phyloP scores from a whole-genome alignment of 2,888 invertebrate species.

The Cabera pusaria region DNA sequence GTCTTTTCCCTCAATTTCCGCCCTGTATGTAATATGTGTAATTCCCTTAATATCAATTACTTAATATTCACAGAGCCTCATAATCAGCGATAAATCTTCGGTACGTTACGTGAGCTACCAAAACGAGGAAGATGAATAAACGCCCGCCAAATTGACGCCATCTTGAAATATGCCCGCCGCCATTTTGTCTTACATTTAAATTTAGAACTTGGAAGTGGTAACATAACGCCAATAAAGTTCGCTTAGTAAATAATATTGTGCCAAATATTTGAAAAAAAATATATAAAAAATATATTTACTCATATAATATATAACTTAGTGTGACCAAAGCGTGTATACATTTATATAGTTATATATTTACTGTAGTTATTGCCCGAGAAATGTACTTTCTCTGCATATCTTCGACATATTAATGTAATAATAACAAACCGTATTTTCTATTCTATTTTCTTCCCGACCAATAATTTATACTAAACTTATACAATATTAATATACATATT shows the following conservation, averaged over 20 bases:
- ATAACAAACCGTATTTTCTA: constrained; percentile 10
- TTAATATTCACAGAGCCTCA: constrained; percentile 87
- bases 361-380: constrained; percentile 53
- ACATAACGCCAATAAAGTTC: constrained; percentile 32
- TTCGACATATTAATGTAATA: constrained; percentile 14
- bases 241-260: constrained; percentile 34
- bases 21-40: no score
- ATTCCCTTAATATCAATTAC: no score
- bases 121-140: constrained; percentile 92
- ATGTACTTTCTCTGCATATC: constrained; percentile 47
- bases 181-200: constrained; percentile 42
- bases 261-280: no score
- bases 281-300: constrained; percentile 26
- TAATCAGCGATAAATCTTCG: constrained; percentile 95
- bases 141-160: constrained; percentile 46
- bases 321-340: constrained; percentile 30
- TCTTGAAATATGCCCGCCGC: constrained; percentile 48
- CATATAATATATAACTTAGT: constrained; percentile 22
- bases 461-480: constrained; percentile 22
- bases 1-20: no score
- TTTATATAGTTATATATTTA: constrained; percentile 42
- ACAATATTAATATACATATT: constrained; percentile 7
- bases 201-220: constrained; percentile 40
- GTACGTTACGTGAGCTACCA: constrained; percentile 98
- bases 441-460: constrained; percentile 13